A percentile compares a stretch with the other conserved stretches of the same genome.
phyloP scores from a whole-genome alignment of 2,113 vertebrate genomes.

The Sinocyclocheilus grahami region DNA sequence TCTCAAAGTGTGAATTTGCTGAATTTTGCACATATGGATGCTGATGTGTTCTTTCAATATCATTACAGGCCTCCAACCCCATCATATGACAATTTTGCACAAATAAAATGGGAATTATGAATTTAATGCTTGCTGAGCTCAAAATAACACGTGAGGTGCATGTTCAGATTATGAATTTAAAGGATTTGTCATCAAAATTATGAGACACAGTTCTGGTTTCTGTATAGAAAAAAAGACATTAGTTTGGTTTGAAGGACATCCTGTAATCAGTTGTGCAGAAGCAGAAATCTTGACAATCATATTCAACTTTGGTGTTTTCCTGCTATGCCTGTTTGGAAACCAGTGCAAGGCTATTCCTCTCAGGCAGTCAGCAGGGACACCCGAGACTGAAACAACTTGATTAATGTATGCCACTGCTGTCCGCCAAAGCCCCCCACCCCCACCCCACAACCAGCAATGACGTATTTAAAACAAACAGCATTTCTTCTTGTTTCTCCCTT shows the following conservation, averaged over 20 bases:
- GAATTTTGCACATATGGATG: not conserved
- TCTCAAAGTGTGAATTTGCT: not conserved
- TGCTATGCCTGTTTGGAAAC: slow-evolving; percentile 33
- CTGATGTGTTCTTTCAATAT: not conserved
- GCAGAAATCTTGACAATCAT: not conserved
- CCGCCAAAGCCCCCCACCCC: slow-evolving; percentile 1
- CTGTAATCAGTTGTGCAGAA: not conserved
- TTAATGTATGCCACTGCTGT: slow-evolving; percentile 40
- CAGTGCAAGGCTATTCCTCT: slow-evolving; percentile 7
- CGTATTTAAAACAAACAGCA: slow-evolving; percentile 34
- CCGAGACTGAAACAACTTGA: slow-evolving; percentile 38
- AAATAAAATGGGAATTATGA: not conserved
- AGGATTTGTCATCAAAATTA: not conserved
- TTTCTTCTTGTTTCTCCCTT: slow-evolving; percentile 23
- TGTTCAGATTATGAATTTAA: not conserved
- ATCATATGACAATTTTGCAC: not conserved
- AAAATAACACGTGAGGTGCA: not conserved
- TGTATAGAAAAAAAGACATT: not conserved
- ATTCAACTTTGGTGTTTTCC: not conserved
- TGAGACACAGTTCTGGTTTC: not conserved
- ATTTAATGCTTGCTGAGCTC: not conserved
- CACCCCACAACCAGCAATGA: not conserved
- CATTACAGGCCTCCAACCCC: not conserved
- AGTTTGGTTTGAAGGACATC: not conserved
- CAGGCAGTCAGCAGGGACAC: slow-evolving; percentile 28